Conservation (phyloP, 2,888 invertebrate genomes). For the Yponomeuta plumbellus region DNA sequence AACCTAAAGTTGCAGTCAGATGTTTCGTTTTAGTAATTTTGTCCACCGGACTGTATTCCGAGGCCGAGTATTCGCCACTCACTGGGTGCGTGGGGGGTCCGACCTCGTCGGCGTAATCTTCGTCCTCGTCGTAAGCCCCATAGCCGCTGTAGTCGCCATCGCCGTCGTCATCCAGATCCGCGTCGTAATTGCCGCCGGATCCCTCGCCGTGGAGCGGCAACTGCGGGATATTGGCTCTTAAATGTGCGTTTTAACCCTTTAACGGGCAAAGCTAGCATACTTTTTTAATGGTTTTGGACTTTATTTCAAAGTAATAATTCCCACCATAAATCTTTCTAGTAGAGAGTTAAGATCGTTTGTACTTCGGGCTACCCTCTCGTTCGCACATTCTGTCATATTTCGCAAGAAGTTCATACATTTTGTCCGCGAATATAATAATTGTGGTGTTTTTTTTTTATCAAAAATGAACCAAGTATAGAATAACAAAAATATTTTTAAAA, state of each 20-base stretch:
- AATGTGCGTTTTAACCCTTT: neutral
- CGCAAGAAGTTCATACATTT: too few species aligned
- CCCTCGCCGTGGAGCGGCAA: constrained; percentile 40
- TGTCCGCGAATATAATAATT: too few species aligned
- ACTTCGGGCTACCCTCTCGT: neutral
- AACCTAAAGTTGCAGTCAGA: too few species aligned
- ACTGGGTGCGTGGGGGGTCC: constrained; percentile 22
- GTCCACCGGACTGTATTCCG: neutral
- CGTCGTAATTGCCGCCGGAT: constrained; percentile 58
- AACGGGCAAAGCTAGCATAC: too few species aligned
- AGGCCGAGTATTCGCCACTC: neutral
- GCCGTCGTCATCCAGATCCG: constrained; percentile 64
- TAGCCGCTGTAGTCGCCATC: constrained; percentile 56
- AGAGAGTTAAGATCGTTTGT: neutral
- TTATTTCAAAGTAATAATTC: too few species aligned
- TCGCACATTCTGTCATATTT: too few species aligned
- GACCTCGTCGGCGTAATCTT: constrained; percentile 42
- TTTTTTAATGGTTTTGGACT: too few species aligned
- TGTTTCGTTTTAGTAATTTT: too few species aligned
- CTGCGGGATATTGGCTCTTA: constrained; percentile 5
- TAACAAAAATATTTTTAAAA: too few species aligned
- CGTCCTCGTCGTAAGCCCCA: constrained; percentile 35
- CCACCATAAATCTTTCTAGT: too few species aligned
- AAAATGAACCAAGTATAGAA: too few species aligned
- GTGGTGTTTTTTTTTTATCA: too few species aligned